These are phyloP conservation scores for Phengaris alcon DNA, from an alignment of 2,888 invertebrate species.

Conservation along the genomic window DNA sequence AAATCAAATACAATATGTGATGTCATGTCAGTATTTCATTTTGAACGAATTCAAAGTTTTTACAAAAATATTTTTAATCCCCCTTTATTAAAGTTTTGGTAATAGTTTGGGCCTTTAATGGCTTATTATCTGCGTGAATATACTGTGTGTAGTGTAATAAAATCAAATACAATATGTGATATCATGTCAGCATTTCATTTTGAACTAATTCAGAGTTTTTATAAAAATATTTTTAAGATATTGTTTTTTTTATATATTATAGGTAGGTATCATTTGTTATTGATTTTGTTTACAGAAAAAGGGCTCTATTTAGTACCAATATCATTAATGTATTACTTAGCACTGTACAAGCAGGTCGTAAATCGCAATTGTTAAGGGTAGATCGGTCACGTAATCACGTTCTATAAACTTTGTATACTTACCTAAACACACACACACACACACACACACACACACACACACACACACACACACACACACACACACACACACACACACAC, in stretches of 20 bases:
- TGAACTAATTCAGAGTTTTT: background rate
- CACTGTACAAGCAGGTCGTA: background rate
- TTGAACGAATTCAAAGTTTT: too few species aligned
- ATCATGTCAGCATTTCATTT: background rate
- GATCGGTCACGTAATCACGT: slow-evolving; percentile 18
- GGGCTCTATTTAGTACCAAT: background rate
- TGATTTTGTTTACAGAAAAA: background rate
- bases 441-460: background rate
- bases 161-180: too few species aligned
- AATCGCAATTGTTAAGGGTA: background rate
- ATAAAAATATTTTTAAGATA: too few species aligned
- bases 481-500: background rate
- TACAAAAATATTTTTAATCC: too few species aligned
- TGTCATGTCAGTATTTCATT: too few species aligned
- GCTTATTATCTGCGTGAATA: too few species aligned
- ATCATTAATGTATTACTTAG: background rate
- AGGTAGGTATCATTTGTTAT: too few species aligned
- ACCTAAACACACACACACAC: slow-evolving; percentile 10
- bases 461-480: slow-evolving; percentile 16
- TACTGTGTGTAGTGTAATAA: too few species aligned
- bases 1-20: too few species aligned
- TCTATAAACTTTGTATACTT: slow-evolving; percentile 8
- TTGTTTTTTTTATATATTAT: too few species aligned
- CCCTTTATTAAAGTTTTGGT: too few species aligned
- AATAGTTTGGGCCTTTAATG: too few species aligned